phyloP scores from a whole-genome alignment of 2,888 invertebrate species.

The Lasioglossum oenotherae region DNA sequence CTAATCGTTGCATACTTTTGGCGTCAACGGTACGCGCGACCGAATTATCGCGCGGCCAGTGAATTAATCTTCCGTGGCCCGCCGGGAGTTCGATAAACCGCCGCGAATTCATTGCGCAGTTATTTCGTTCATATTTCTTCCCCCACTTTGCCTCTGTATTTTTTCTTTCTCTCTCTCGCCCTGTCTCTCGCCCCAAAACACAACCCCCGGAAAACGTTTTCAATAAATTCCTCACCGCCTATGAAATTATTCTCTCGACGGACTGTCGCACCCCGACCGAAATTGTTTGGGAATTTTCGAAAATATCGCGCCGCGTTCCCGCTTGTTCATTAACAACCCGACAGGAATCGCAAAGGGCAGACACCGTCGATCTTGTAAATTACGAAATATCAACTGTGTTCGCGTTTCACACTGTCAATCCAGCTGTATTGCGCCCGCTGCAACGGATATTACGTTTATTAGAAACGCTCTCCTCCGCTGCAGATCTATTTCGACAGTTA shows the following conservation, averaged over 20 bases:
- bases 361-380: conserved; percentile 5
- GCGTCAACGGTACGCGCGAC: conserved; percentile 13
- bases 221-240: conserved; percentile 49
- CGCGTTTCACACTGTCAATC: background rate
- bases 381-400: background rate
- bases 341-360: background rate
- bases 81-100: conserved; percentile 47
- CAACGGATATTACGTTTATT: background rate
- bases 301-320: conserved; percentile 17
- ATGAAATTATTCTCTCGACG: conserved; percentile 43
- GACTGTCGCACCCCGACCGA: background rate
- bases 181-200: background rate
- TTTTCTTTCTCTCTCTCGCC: background rate
- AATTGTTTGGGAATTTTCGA: conserved; percentile 41
- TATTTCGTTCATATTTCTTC: conserved; percentile 43
- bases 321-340: conserved; percentile 5
- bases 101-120: conserved; percentile 51
- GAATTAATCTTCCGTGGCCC: conserved; percentile 43
- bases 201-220: conserved; percentile 34
- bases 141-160: background rate
- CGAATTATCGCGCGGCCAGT: conserved; percentile 48
- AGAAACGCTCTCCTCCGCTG: background rate
- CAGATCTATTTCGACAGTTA: background rate
- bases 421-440: background rate
- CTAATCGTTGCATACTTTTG: conserved; percentile 51